These are phyloP conservation scores for Lycopodina hypogea DNA, from an alignment of 37 sponge, comb jelly and placozoan species.

Conservation along the genomic window DNA sequence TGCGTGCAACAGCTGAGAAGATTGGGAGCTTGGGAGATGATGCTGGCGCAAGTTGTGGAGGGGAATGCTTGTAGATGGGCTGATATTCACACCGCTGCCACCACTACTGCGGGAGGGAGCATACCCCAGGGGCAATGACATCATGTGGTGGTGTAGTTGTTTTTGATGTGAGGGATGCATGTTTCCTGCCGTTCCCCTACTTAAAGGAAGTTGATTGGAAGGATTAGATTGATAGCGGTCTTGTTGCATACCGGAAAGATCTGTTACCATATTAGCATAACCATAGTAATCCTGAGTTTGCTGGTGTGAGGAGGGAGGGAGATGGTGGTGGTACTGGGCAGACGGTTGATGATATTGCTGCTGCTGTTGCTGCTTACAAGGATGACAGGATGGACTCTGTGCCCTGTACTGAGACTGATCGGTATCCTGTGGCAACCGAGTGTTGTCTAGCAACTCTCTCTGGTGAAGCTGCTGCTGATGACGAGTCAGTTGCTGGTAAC, in stretches of 20 bases:
- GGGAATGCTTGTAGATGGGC: neutral
- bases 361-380: too few relatives aligned
- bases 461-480: neutral
- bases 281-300: neutral
- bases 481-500: too few relatives aligned
- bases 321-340: neutral
- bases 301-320: neutral
- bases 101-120: too few relatives aligned
- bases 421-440: too few relatives aligned
- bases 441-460: neutral
- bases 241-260: neutral
- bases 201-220: neutral
- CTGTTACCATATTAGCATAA: neutral
- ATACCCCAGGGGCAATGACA: neutral
- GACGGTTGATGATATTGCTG: neutral
- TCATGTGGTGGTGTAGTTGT: too few relatives aligned
- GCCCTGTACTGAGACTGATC: too few relatives aligned
- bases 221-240: neutral
- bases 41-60: neutral
- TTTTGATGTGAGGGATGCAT: too few relatives aligned
- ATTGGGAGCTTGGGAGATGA: neutral
- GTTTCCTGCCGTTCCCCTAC: too few relatives aligned
- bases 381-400: too few relatives aligned
- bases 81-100: too few relatives aligned
- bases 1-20: neutral